Evolutionary conservation across 2,113 vertebrate genomes (phyloP).

Genomic region (Dicrurus megarhynchus): DNA sequence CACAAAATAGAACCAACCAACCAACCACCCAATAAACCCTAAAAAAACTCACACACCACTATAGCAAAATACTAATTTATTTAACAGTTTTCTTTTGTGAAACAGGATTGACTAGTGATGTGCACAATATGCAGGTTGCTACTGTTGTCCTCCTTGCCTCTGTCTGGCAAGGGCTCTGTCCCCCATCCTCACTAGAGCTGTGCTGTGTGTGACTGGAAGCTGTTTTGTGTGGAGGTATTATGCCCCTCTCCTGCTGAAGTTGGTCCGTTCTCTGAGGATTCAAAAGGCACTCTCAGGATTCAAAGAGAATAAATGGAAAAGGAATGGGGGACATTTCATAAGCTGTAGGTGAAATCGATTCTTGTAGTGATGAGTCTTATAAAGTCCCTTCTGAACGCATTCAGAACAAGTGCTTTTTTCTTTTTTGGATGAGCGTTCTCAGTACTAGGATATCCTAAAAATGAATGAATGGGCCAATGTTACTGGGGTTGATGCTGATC

Average conservation of each 20-base stretch:
- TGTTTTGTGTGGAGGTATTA: neutral
- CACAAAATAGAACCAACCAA: neutral
- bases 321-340: neutral
- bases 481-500: neutral
- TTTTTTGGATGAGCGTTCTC: neutral
- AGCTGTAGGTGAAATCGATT: neutral
- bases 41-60: neutral
- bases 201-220: neutral
- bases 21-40: neutral
- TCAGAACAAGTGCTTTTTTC: neutral
- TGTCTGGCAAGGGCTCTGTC: neutral
- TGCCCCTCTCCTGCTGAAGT: neutral
- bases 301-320: neutral
- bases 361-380: neutral
- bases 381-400: neutral
- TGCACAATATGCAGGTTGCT: too few relatives aligned
- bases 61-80: neutral
- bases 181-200: neutral
- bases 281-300: neutral
- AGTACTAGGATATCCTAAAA: neutral
- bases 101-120: neutral
- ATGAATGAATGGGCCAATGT: neutral
- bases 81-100: neutral
- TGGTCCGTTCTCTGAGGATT: neutral
- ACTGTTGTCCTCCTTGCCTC: neutral